Conservation (phyloP, 2,113 vertebrate species). For the Mormyrus iriodes region DNA sequence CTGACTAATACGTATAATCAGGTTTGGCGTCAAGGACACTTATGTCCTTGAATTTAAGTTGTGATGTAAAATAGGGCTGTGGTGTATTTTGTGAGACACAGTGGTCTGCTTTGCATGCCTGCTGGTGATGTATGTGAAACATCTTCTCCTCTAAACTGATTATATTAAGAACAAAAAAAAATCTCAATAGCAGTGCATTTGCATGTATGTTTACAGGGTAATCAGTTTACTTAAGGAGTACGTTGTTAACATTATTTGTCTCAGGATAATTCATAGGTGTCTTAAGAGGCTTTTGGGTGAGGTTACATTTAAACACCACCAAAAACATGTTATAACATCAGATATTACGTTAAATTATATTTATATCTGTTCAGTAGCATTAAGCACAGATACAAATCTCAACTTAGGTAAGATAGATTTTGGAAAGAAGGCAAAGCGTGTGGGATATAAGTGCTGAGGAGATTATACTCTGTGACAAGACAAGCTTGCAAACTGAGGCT, state of each 20-base stretch:
- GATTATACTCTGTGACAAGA: not conserved
- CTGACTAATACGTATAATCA: not conserved
- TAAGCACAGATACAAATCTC: not conserved
- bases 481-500: not conserved
- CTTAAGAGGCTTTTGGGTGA: not conserved
- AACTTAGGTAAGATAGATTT: not conserved
- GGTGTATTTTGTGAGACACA: not conserved
- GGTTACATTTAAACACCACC: not conserved
- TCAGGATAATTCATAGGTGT: not conserved
- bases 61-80: not conserved
- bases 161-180: too few species aligned
- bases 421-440: not conserved
- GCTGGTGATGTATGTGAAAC: not conserved
- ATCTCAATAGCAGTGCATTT: not conserved
- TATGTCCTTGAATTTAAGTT: not conserved
- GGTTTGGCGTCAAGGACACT: not conserved
- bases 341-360: not conserved
- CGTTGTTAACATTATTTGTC: not conserved
- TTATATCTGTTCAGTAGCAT: not conserved
- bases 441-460: not conserved
- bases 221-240: not conserved
- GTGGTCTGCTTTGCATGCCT: not conserved
- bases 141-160: not conserved
- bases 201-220: not conserved
- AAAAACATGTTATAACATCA: not conserved